A percentile compares a stretch with the other conserved stretches of the same genome.
phyloP scores from a whole-genome alignment of 2,888 invertebrate genomes.

The Meganola albula region DNA sequence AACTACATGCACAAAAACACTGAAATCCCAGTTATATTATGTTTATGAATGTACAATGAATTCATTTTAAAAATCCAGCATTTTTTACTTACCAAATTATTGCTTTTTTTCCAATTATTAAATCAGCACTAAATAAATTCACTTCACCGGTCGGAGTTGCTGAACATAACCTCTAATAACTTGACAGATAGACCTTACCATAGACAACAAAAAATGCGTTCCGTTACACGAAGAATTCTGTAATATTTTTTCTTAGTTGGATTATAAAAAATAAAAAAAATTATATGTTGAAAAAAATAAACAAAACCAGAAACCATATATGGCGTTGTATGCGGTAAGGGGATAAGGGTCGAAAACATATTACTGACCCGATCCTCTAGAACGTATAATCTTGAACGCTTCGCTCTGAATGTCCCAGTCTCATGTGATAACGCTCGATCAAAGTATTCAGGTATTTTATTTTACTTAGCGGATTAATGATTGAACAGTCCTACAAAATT shows the following conservation, averaged over 20 bases:
- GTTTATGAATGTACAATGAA: neutral
- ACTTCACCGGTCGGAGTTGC: neutral
- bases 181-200: conserved; percentile 1
- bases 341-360: no score
- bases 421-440: no score
- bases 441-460: no score
- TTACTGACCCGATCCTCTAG: no score
- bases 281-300: no score
- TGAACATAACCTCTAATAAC: conserved; percentile 1
- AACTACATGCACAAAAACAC: neutral
- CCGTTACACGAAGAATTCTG: neutral
- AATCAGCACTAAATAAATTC: neutral
- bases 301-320: no score
- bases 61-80: neutral
- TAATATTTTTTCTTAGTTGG: neutral
- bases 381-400: no score
- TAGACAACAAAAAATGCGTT: neutral
- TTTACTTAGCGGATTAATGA: no score
- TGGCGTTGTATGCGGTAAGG: conserved; percentile 4
- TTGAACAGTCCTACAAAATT: no score
- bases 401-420: no score
- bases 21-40: neutral
- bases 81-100: conserved; percentile 3
- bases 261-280: neutral
- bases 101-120: conserved; percentile 2